Percentiles rank a stretch among this genome's conserved stretches.
These are phyloP conservation scores for Crocidura indochinensis DNA, from an alignment of 2,797 vertebrate species.

Conservation along the genomic window DNA sequence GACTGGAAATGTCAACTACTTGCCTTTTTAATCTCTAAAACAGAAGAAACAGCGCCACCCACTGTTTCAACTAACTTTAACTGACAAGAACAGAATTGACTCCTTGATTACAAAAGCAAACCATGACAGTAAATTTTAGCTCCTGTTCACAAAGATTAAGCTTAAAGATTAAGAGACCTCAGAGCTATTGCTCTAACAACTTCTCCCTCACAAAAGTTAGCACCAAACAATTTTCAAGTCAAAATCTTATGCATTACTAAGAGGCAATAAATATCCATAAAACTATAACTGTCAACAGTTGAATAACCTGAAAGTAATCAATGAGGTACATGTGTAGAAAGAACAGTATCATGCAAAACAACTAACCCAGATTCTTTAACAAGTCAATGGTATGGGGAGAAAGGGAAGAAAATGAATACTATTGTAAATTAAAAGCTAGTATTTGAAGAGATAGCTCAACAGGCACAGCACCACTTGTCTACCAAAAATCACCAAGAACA, in stretches of 20 bases:
- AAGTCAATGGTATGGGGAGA: neutral
- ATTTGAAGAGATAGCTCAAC: neutral
- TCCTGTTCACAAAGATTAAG: constrained; percentile 63
- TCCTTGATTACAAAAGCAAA: constrained; percentile 27
- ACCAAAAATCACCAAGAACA: too few species aligned
- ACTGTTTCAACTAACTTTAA: constrained; percentile 44
- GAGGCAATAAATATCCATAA: neutral
- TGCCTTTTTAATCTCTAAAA: constrained; percentile 63
- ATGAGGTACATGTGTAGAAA: neutral
- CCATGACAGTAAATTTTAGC: constrained; percentile 10
- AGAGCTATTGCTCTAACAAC: constrained; percentile 4
- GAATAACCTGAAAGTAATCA: neutral
- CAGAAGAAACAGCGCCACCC: constrained; percentile 71
- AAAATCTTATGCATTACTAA: neutral
- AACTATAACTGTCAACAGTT: too few species aligned
- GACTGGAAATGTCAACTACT: neutral
- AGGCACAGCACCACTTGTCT: too few species aligned
- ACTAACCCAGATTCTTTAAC: neutral
- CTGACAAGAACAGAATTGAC: neutral
- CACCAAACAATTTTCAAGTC: constrained; percentile 35
- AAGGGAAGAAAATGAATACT: neutral
- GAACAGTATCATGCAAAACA: neutral
- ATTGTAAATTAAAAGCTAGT: constrained; percentile 10
- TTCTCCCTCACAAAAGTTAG: constrained; percentile 16
- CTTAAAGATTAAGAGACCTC: neutral